Evolutionary conservation across 2,797 vertebrate species (phyloP).

Genomic region (Tenualosa thibaudeaui): DNA sequence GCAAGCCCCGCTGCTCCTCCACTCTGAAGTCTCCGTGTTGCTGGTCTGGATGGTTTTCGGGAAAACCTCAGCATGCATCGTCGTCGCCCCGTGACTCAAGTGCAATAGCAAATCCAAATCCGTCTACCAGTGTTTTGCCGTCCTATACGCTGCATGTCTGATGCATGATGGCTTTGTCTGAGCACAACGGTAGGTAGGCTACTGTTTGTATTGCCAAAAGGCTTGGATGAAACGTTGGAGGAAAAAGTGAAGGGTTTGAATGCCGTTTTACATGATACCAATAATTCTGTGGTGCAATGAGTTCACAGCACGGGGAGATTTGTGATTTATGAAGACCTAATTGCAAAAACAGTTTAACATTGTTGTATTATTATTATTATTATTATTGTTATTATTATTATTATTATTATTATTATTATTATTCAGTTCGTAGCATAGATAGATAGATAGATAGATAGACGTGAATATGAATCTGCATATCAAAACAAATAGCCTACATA

Average conservation of each 20-base stretch:
- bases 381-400: too few species aligned
- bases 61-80: conserved; percentile 18
- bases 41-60: conserved; percentile 5
- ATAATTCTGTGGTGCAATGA: not conserved
- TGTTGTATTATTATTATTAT: too few species aligned
- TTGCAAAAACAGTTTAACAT: too few species aligned
- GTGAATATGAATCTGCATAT: too few species aligned
- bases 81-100: conserved; percentile 15
- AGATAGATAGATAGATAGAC: too few species aligned
- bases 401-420: too few species aligned
- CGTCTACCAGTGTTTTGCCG: conserved; percentile 4
- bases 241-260: not conserved
- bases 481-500: too few species aligned
- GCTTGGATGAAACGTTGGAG: not conserved
- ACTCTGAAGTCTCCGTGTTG: conserved; percentile 7
- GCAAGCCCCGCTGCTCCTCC: not conserved
- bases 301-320: too few species aligned
- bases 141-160: not conserved
- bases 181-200: not conserved
- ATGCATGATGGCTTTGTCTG: not conserved
- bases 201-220: not conserved
- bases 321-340: too few species aligned
- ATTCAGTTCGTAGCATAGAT: too few species aligned
- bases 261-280: not conserved
- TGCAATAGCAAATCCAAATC: conserved; percentile 23